Conservation (phyloP, 1,140 invertebrate species). For the Conus betulinus region DNA sequence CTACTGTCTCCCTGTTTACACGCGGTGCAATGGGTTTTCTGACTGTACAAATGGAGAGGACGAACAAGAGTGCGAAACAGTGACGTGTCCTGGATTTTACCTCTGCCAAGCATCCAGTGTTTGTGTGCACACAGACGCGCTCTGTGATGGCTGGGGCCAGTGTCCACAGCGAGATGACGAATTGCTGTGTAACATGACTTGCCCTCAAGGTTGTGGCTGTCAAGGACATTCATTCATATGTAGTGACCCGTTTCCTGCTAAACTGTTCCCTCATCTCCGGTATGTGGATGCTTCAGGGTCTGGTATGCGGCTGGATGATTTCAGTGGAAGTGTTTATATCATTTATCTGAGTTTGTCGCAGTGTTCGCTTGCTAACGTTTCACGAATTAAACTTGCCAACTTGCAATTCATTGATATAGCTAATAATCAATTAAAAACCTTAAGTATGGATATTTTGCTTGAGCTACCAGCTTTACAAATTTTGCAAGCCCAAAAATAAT, state of each 20-base stretch:
- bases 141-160: too few relatives aligned
- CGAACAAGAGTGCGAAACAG: neutral
- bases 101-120: slow-evolving; percentile 25
- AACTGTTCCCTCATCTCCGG: neutral
- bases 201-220: slow-evolving; percentile 49
- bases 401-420: slow-evolving; percentile 21
- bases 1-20: neutral
- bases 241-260: neutral
- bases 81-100: slow-evolving; percentile 35
- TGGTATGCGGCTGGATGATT: neutral
- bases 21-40: slow-evolving; percentile 18
- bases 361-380: neutral
- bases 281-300: slow-evolving; percentile 3
- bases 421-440: slow-evolving; percentile 10
- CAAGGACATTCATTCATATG: slow-evolving; percentile 20
- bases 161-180: slow-evolving; percentile 43
- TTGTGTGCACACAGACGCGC: too few relatives aligned
- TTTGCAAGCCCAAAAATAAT: slow-evolving; percentile 8
- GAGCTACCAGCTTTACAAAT: slow-evolving; percentile 9
- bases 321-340: neutral
- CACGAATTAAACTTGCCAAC: neutral
- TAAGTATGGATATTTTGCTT: neutral
- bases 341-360: neutral
- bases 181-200: slow-evolving; percentile 14
- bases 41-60: slow-evolving; percentile 1